Evolutionary conservation across 1,140 invertebrate species (phyloP), one percentile per base, ranked within the genome.

Genomic region (Euschistus heros): DNA sequence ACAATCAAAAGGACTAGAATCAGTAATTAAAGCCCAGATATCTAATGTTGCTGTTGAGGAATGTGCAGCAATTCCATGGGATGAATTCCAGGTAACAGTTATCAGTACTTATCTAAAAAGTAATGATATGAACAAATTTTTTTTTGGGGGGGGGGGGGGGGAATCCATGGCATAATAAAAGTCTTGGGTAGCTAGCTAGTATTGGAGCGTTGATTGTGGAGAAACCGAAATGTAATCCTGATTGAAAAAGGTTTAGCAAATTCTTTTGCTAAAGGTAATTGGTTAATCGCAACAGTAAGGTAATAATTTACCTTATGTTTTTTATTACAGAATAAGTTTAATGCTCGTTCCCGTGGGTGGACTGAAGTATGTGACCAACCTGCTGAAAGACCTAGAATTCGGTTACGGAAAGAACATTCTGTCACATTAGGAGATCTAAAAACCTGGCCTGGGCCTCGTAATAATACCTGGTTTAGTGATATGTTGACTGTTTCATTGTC

Each of bases 41-140:
- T 83, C 85, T 8, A 85, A 89, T 70, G 76, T 95, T 10, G 78
- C 77, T 15, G 84, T 83, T 60, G 86, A 92, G 69, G 91, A 95
- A 74, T 92, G 89, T 74, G 81, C 84, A 8, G 86, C 89, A 55
- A 93, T 95, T 73, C 86, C 88, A 4, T 94, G 91, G 86, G 92
- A 95, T 73, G 92, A 95, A 78, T 90, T 97, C 79, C 92, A 94
- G 86, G 90, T 92, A 76, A 77, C 72, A 67, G 6, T 37, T 37
- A 10, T 37, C 33, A 37, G 33, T 10, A 37, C 7, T 13, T 37
- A 37, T 37, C 10, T 37, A 10, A 37, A 6, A 13, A 13, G 7
- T 10, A 10, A 37, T 37, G 5, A 37, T 37, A 37, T 30, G 27
- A 30, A 4, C 27, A 30, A 4, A 30, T 30, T 30, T 30, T 30